Conservation (phyloP, 1,140 invertebrate genomes). For the Chymomyza costata region DNA sequence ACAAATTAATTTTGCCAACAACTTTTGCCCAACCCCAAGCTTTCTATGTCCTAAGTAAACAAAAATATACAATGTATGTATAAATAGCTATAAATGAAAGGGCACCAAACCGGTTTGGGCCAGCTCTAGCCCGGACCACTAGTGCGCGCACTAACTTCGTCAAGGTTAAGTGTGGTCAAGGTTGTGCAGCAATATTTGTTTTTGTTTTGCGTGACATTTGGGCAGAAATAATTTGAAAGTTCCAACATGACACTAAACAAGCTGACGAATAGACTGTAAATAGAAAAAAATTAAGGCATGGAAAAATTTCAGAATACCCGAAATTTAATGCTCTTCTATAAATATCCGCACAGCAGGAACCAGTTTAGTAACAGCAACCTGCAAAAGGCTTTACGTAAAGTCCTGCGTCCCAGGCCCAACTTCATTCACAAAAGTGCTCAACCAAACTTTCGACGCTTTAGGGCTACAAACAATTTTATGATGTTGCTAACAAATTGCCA, state of each 20-base stretch:
- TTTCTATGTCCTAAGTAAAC: no score
- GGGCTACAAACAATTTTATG: slow-evolving; percentile 26
- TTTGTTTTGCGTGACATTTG: slow-evolving; percentile 29
- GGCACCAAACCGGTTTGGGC: slow-evolving; percentile 16
- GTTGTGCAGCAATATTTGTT: slow-evolving; percentile 11
- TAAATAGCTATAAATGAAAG: no score
- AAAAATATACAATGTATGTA: no score
- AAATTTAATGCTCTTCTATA: no score
- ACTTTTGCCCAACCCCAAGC: no score
- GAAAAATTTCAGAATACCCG: no score
- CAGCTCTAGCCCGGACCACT: neutral
- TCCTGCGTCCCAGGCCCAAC: slow-evolving; percentile 10
- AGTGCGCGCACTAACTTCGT: neutral
- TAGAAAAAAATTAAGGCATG: slow-evolving; percentile 20
- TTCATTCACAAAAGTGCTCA: slow-evolving; percentile 55
- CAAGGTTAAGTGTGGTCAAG: slow-evolving; percentile 41
- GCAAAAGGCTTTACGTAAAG: no score
- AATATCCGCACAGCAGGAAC: slow-evolving; percentile 32
- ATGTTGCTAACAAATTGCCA: slow-evolving; percentile 28
- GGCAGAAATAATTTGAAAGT: slow-evolving; percentile 26
- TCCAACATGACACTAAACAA: slow-evolving; percentile 39
- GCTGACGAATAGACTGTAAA: slow-evolving; percentile 6
- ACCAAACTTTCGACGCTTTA: slow-evolving; percentile 1
- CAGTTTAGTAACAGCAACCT: slow-evolving; percentile 7
- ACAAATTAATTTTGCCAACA: no score